These are phyloP conservation scores for Copidosoma floridanum DNA, from an alignment of 1,140 invertebrate genomes.

Conservation along the genomic window DNA sequence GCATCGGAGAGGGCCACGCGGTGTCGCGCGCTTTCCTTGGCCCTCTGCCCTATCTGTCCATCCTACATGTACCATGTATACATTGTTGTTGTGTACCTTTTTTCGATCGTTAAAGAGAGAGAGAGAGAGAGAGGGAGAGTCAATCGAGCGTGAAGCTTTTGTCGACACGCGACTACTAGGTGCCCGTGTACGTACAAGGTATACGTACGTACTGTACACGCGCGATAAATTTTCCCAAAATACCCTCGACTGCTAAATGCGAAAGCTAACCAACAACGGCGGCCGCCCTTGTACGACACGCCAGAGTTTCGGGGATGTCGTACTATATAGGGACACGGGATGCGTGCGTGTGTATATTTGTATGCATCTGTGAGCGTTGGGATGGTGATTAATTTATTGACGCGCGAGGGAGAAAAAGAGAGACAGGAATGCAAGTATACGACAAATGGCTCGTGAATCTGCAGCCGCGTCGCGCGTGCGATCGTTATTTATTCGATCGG, in stretches of 20 bases:
- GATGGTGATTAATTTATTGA: too few relatives aligned
- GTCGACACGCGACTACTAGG: constrained; percentile 30
- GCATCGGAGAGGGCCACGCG: constrained; percentile 26
- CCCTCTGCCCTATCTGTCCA: too few relatives aligned
- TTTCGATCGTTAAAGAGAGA: constrained; percentile 20
- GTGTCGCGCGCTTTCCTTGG: constrained; percentile 4
- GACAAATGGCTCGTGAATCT: constrained; percentile 25
- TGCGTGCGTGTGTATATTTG: neutral
- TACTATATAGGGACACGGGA: too few relatives aligned
- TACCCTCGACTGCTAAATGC: constrained; percentile 22
- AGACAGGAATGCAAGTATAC: too few relatives aligned
- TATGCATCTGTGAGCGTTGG: neutral
- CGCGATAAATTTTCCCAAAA: constrained; percentile 41
- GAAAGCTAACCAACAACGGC: neutral
- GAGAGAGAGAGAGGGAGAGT: constrained; percentile 16
- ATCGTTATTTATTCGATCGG: constrained; percentile 22
- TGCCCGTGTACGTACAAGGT: constrained; percentile 27
- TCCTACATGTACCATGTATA: too few relatives aligned
- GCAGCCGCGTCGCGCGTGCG: neutral
- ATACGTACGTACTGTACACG: neutral
- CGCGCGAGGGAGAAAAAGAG: too few relatives aligned
- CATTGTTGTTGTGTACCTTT: constrained; percentile 19
- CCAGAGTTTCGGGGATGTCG: constrained; percentile 8
- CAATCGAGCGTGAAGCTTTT: constrained; percentile 45
- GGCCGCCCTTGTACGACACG: neutral